Percentiles rank a stretch among this genome's conserved stretches.
These are phyloP conservation scores for Vesta saturnalis DNA, from an alignment of 2,888 invertebrate genomes.

Conservation along the genomic window DNA sequence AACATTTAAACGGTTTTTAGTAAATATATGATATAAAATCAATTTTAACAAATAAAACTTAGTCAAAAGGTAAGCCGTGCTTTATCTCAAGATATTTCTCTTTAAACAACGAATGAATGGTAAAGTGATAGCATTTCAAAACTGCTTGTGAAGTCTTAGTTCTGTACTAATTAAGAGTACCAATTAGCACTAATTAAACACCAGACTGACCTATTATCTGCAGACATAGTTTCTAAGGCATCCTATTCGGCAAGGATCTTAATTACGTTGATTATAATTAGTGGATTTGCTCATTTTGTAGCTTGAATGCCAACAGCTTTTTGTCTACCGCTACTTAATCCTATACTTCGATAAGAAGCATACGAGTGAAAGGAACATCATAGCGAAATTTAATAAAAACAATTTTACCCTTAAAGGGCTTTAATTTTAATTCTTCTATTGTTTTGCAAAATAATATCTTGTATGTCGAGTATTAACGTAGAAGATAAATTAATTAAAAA, in stretches of 20 bases:
- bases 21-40: not conserved
- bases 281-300: slow-evolving; percentile 52
- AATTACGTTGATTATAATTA: slow-evolving; percentile 55
- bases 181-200: slow-evolving; percentile 63
- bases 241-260: slow-evolving; percentile 54
- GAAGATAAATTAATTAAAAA: no score
- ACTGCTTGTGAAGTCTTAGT: slow-evolving; percentile 61
- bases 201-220: slow-evolving; percentile 61
- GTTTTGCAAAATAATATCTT: not conserved
- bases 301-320: slow-evolving; percentile 38
- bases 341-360: slow-evolving; percentile 14
- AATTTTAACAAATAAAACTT: not conserved
- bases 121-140: slow-evolving; percentile 58
- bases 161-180: slow-evolving; percentile 62
- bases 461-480: no score
- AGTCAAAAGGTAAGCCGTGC: not conserved
- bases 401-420: not conserved
- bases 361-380: not conserved
- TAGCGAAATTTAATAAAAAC: not conserved
- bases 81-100: slow-evolving; percentile 6
- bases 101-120: slow-evolving; percentile 44
- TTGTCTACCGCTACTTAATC: slow-evolving; percentile 34
- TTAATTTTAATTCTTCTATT: not conserved
- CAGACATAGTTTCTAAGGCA: slow-evolving; percentile 56
- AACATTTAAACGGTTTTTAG: no score